These are phyloP conservation scores for Luscinia luscinia DNA, from an alignment of 2,797 vertebrate species.

Conservation along the genomic window DNA sequence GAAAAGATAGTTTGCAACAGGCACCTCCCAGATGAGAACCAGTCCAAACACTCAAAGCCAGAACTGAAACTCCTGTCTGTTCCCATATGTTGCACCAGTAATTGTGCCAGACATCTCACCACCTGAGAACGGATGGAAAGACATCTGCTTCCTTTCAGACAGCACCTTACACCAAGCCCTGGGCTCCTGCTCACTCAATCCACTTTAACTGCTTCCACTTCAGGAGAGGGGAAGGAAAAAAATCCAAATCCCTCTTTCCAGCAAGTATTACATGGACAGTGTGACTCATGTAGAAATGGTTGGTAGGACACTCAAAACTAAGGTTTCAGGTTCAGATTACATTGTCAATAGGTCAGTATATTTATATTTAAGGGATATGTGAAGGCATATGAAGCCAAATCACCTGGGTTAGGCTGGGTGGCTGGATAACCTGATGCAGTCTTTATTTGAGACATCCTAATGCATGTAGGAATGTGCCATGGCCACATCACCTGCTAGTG, in stretches of 20 bases:
- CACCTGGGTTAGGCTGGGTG: neutral
- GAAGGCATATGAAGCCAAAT: neutral
- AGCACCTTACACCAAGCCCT: neutral
- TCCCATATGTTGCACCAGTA: neutral
- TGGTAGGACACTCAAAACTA: neutral
- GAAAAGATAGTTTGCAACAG: neutral
- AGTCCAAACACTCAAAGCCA: constrained; percentile 2
- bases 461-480: neutral
- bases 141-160: constrained; percentile 60
- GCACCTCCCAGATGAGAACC: neutral
- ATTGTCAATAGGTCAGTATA: neutral
- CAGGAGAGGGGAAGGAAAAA: neutral
- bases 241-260: neutral
- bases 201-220: constrained; percentile 2
- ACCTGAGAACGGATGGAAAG: constrained; percentile 35
- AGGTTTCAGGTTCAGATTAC: neutral
- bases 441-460: neutral
- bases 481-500: neutral
- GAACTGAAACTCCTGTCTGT: constrained; percentile 4
- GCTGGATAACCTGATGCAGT: neutral
- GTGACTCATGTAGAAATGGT: neutral
- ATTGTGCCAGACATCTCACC: constrained; percentile 34
- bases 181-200: neutral
- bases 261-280: neutral
- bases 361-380: neutral